Evolutionary conservation across 2,113 vertebrate species (phyloP), one percentile per base, ranked within the genome.

Genomic region (Pelobates fuscus): DNA sequence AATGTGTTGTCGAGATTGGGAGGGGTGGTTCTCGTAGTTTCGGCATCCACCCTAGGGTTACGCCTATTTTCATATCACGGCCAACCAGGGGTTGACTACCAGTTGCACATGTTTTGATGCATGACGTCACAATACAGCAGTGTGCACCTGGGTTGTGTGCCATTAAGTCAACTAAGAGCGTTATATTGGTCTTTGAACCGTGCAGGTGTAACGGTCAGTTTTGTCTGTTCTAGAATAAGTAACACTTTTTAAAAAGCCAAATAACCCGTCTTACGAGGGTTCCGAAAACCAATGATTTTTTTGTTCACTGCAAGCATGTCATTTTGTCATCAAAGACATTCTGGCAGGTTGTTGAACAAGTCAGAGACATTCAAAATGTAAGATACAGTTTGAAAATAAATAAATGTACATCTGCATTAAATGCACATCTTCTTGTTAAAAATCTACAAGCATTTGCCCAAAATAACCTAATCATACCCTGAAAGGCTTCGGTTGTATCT

Each of bases 11-110:
- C 43, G 73, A 61, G 18, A 23, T 52, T 68, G 58, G 26, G 4
- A 75, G 24, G 55, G 55, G 65, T 76, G 54, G 72, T 76, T 76
- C 72, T 64, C 72, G 64, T 68, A 14, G 57, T 44, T 54, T 61
- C 20, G 57, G 65, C 52, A 15, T 12, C 67, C 64, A 55, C 64
- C 73, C 65, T 18, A 25, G 17, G 73, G 55, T 55, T 30, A 77
- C 65, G 73, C 73, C 73, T 77, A 61, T 61, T 23, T 62, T 68
- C 68, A 64, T 68, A 68, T 32, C 41, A 21, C 15, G 44, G 65
- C 73, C 73, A 77, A 52, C 43, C 41, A 21, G 55, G 52, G 73
- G 55, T 66, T 37, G 65, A 55, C 64, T 61, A 68, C 73, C 73
- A 67, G 20, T 32, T 54, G 17, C 73, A 66, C 73, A 66, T 61